Percentiles rank a stretch among this genome's conserved stretches.
phyloP scores from a whole-genome alignment of 2,113 vertebrate species.

The Diphyllodes magnificus region DNA sequence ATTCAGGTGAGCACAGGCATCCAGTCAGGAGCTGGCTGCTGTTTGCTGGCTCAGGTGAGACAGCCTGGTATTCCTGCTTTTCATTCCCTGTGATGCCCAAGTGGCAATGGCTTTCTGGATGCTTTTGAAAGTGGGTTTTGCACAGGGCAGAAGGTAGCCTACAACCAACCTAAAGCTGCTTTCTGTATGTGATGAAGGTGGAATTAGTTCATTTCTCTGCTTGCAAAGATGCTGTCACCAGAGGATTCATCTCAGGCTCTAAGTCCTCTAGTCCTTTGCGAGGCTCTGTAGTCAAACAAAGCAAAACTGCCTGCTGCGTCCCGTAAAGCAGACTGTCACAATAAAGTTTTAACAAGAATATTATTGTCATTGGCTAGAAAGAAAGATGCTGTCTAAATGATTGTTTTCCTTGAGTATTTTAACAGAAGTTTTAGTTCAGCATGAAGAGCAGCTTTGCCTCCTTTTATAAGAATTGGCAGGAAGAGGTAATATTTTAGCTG shows the following conservation, averaged over 20 bases:
- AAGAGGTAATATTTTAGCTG: conserved; percentile 75
- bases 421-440: conserved; percentile 58
- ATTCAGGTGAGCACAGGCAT: conserved; percentile 25
- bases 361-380: conserved; percentile 33
- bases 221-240: not conserved
- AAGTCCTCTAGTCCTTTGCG: not conserved
- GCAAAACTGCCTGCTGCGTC: not conserved
- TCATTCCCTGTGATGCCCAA: not conserved
- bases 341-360: conserved; percentile 19
- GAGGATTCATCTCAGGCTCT: not conserved
- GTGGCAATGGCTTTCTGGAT: not conserved
- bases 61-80: not conserved
- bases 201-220: not conserved
- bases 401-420: conserved; percentile 64
- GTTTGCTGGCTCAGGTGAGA: not conserved
- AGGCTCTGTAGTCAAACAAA: not conserved
- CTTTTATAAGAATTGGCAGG: conserved; percentile 80
- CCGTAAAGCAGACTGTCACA: not conserved
- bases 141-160: not conserved
- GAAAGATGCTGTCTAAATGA: conserved; percentile 52
- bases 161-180: not conserved
- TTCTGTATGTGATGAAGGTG: not conserved
- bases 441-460: conserved; percentile 49
- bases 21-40: not conserved
- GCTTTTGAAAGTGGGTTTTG: not conserved